Evolutionary conservation across 2,113 vertebrate genomes (phyloP).

Genomic region (Anarrhichthys ocellatus): DNA sequence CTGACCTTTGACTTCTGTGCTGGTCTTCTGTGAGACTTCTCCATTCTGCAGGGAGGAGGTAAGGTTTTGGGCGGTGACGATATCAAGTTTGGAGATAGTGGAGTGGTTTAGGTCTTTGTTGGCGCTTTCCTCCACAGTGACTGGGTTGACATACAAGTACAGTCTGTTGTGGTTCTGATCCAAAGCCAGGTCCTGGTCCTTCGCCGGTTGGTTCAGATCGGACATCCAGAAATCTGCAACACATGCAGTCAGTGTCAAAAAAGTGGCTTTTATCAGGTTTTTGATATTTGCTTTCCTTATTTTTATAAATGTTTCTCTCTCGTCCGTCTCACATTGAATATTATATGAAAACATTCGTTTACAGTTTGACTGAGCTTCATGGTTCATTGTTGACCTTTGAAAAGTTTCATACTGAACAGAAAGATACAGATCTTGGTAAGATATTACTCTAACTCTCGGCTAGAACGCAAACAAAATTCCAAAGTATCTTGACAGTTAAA

Average conservation of each 20-base stretch:
- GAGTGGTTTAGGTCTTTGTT: slow-evolving; percentile 47
- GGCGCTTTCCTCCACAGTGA: slow-evolving; percentile 88
- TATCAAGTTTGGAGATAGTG: slow-evolving; percentile 37
- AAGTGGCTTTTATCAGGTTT: background rate
- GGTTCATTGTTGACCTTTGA: background rate
- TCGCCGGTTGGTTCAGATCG: slow-evolving; percentile 79
- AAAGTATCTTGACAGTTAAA: background rate
- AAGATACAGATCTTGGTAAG: background rate
- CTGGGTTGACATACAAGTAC: slow-evolving; percentile 91
- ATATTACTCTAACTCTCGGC: background rate
- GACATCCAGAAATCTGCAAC: slow-evolving; percentile 93
- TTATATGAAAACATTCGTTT: background rate
- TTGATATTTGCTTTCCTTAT: background rate
- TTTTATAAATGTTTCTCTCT: background rate
- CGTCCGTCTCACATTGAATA: background rate
- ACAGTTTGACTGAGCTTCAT: background rate
- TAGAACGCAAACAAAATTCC: background rate
- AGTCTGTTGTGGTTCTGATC: slow-evolving; percentile 60
- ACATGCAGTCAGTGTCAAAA: background rate
- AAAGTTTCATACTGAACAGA: background rate
- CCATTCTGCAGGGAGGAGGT: slow-evolving; percentile 58
- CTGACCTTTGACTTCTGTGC: slow-evolving; percentile 61
- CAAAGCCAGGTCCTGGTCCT: slow-evolving; percentile 29
- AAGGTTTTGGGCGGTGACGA: slow-evolving; percentile 12
- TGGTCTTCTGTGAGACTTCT: slow-evolving; percentile 42